A percentile compares a stretch with the other conserved stretches of the same genome.
phyloP scores from a whole-genome alignment of 2,113 vertebrate species.

The Gavialis gangeticus region DNA sequence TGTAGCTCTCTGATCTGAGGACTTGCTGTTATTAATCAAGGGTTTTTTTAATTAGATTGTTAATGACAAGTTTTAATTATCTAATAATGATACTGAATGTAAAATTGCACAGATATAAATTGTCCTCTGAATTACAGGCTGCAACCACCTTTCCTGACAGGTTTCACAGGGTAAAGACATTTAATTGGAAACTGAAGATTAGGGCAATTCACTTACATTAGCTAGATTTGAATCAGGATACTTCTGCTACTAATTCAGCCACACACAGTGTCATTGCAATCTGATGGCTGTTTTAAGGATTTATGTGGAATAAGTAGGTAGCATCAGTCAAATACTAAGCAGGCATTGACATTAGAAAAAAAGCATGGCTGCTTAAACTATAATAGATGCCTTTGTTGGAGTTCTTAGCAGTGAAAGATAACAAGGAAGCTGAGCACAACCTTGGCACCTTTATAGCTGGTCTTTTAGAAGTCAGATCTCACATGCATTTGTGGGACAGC shows the following conservation, averaged over 20 bases:
- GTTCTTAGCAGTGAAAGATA: not conserved
- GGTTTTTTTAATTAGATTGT: not conserved
- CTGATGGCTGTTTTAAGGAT: not conserved
- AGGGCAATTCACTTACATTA: not conserved
- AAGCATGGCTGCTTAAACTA: not conserved
- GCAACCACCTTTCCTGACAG: not conserved
- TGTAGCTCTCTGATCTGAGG: not conserved
- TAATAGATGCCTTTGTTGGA: not conserved
- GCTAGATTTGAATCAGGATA: not conserved
- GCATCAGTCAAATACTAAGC: not conserved
- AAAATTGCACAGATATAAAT: not conserved
- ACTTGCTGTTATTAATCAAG: not conserved
- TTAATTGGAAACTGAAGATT: not conserved
- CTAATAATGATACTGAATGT: not conserved
- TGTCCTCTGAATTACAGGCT: not conserved
- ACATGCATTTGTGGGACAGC: not conserved
- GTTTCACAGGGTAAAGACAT: not conserved
- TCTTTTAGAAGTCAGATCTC: not conserved
- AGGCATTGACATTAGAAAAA: not conserved
- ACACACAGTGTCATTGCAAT: not conserved
- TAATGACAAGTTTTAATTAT: not conserved
- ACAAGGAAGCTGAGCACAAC: not conserved
- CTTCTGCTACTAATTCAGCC: constrained; percentile 5
- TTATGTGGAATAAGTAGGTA: not conserved
- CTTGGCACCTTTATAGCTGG: not conserved